A percentile compares a stretch with the other conserved stretches of the same genome.
Conservation (phyloP, 2,797 vertebrate genomes). For the Tolypeutes matacus region DNA sequence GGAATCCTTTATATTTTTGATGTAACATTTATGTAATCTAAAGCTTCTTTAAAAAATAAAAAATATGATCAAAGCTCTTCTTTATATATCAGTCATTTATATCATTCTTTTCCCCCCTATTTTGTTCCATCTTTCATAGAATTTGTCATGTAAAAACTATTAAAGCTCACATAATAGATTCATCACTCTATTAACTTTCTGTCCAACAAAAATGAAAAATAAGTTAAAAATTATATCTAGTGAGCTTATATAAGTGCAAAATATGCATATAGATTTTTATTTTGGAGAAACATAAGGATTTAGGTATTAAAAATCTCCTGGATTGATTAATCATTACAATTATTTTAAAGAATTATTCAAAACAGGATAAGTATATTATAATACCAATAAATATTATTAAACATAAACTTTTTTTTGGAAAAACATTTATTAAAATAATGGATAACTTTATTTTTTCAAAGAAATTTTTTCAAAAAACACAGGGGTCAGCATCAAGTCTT, state of each 20-base stretch:
- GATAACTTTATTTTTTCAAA: background rate
- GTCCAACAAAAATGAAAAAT: background rate
- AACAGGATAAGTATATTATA: background rate
- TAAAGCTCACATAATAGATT: background rate
- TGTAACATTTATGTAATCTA: too few species aligned
- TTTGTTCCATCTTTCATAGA: background rate
- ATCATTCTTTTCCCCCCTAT: background rate
- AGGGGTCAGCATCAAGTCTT: background rate
- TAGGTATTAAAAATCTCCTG: background rate
- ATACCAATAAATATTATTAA: background rate
- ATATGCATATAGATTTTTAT: background rate
- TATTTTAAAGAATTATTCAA: background rate
- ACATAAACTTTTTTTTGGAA: constrained; percentile 1
- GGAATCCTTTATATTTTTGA: too few species aligned
- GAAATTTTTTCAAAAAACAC: background rate
- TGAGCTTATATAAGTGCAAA: background rate
- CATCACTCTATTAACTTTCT: background rate
- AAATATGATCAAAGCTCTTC: background rate
- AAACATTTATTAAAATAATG: background rate
- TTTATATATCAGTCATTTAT: background rate
- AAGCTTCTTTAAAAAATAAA: too few species aligned
- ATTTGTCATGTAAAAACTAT: background rate
- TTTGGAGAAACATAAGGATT: background rate
- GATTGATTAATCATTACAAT: background rate
- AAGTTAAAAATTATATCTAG: background rate